Evolutionary conservation across 2,888 invertebrate species (phyloP).

Genomic region (Tuberolachnus salignus): DNA sequence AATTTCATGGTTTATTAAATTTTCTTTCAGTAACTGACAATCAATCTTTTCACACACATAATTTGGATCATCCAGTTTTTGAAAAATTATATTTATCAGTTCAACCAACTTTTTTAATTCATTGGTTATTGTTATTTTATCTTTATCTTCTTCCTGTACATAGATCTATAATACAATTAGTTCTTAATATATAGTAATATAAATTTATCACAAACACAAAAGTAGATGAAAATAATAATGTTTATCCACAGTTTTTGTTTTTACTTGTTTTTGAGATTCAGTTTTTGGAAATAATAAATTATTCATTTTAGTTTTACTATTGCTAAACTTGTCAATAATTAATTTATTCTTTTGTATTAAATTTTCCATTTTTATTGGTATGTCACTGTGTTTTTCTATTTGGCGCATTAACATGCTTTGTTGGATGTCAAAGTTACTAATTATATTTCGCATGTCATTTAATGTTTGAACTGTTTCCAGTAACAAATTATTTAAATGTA

Average conservation of each 20-base stretch:
- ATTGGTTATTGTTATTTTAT: background rate
- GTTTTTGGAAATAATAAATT: too few relatives aligned
- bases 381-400: too few relatives aligned
- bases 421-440: background rate
- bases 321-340: too few relatives aligned
- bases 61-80: background rate
- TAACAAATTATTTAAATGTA: conserved; percentile 1
- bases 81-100: background rate
- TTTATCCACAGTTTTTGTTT: too few relatives aligned
- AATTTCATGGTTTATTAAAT: background rate
- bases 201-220: too few relatives aligned
- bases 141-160: background rate
- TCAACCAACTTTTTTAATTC: background rate
- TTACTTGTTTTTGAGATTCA: too few relatives aligned
- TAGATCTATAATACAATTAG: background rate
- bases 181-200: too few relatives aligned
- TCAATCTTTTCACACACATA: background rate
- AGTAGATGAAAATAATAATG: too few relatives aligned
- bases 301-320: too few relatives aligned
- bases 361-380: too few relatives aligned
- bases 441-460: background rate
- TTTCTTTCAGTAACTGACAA: background rate
- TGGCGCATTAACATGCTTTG: too few relatives aligned
- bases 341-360: too few relatives aligned
- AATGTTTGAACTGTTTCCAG: background rate